Evolutionary conservation across 1,140 invertebrate species (phyloP).

Genomic region (Tigriopus japonicus): DNA sequence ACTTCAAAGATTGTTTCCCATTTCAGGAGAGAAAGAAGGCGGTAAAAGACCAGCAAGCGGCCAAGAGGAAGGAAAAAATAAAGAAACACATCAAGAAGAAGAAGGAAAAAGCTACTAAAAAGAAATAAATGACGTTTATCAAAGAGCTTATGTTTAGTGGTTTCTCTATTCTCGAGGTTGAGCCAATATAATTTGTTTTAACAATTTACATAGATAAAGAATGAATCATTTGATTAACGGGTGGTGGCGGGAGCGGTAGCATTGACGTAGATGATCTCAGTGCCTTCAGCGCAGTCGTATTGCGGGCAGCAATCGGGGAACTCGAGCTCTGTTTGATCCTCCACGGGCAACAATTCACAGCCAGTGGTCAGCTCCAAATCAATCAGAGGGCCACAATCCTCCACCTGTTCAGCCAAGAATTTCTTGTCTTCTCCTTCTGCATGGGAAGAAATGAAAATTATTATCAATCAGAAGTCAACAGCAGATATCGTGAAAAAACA

Average conservation of each 20-base stretch:
- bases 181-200: too few relatives aligned
- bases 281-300: slow-evolving; percentile 11
- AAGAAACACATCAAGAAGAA: slow-evolving; percentile 92
- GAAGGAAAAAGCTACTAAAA: slow-evolving; percentile 39
- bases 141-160: too few relatives aligned
- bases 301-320: slow-evolving; percentile 9
- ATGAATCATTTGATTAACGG: too few relatives aligned
- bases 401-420: slow-evolving; percentile 10
- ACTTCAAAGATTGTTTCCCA: too few relatives aligned
- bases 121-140: not conserved
- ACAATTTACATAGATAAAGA: too few relatives aligned
- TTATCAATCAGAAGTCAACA: not conserved
- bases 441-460: not conserved
- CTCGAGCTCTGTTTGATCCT: not conserved
- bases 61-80: slow-evolving; percentile 75
- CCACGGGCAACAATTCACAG: not conserved
- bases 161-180: too few relatives aligned
- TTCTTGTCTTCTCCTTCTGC: not conserved
- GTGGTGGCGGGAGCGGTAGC: not conserved
- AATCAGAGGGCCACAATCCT: slow-evolving; percentile 8
- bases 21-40: slow-evolving; percentile 53
- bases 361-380: slow-evolving; percentile 6
- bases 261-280: slow-evolving; percentile 7
- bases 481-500: not conserved
- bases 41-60: slow-evolving; percentile 65